Conservation (phyloP, 1,140 invertebrate genomes). For the Drosophila navojoa region DNA sequence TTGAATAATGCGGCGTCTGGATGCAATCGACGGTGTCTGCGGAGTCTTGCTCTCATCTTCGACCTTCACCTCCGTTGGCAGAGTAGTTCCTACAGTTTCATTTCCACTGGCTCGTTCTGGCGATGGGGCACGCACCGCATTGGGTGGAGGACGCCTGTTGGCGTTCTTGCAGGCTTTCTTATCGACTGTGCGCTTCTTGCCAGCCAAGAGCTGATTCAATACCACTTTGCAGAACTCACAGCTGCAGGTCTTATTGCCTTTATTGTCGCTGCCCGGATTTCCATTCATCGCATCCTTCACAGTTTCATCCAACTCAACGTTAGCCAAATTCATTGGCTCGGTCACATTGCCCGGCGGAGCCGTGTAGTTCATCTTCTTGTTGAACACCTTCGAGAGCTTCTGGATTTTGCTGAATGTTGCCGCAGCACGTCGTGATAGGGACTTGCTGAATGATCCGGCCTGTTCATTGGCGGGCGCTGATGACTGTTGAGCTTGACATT, state of each 20-base stretch:
- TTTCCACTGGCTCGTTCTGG: background rate
- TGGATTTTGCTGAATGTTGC: conserved; percentile 40
- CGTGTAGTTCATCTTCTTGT: conserved; percentile 27
- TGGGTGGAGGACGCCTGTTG: background rate
- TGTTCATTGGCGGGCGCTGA: background rate
- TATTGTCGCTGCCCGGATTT: background rate
- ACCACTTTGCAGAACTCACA: conserved; percentile 35
- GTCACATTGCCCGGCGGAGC: background rate
- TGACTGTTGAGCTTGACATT: background rate
- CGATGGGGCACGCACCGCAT: background rate
- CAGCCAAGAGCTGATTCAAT: conserved; percentile 11
- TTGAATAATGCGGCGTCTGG: background rate
- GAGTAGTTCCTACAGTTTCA: background rate
- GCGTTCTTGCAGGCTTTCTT: conserved; percentile 14
- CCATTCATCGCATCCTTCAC: background rate
- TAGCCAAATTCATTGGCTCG: background rate
- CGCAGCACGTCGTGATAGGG: conserved; percentile 24
- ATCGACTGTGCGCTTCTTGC: background rate
- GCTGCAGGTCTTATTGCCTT: background rate
- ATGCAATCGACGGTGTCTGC: background rate
- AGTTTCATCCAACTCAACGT: background rate
- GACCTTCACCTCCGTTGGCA: background rate
- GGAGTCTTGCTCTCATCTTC: background rate
- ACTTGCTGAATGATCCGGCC: conserved; percentile 17
- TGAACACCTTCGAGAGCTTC: conserved; percentile 33